Evolutionary conservation across 2,797 vertebrate species (phyloP), one percentile per base, ranked within the genome.

Genomic region (Ceryle rudis): DNA sequence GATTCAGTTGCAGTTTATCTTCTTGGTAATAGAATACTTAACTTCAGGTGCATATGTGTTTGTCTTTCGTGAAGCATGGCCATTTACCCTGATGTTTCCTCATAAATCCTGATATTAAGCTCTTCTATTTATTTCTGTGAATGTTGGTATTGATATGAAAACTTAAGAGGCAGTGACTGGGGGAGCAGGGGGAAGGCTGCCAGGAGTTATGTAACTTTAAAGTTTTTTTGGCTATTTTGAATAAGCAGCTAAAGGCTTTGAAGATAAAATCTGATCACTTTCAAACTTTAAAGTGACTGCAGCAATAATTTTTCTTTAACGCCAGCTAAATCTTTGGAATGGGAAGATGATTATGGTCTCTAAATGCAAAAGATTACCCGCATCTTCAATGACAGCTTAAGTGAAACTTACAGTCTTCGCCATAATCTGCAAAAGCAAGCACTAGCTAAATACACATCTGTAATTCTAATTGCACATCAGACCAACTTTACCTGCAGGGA

Each of bases 401-500:
- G 81, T 85, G 95, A 97, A 97, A 97, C 39, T 90, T 81, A 78
- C 55, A 81, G 61, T 67, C 81, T 96, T 94, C 87, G 52, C 25
- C 46, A 64, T 94, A 94, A 97, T 96, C 95, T 95, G 93, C 19
- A 61, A 91, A 96, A 89, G 81, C 75, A 81, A 94, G 90, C 57
- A 78, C 73, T 73, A 44, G 92, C 93, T 97, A 94, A 95, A 94
- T 86, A 74, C 54, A 83, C 91, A 82, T 96, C 97, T 85, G 66
- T 97, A 97, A 97, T 97, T 98, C 94, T 97, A 97, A 97, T 96
- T 97, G 96, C 94, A 95, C 96, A 95, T 93, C 91, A 95, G 90
- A 95, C 91, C 91, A 97, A 98, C 97, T 98, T 97, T 96, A 97
- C 97, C 96, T 98, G 94, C 91, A 96, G 97, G 93, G 95, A 93